Evolutionary conservation across 2,888 invertebrate species (phyloP).

Genomic region (Limenitis arthemis): DNA sequence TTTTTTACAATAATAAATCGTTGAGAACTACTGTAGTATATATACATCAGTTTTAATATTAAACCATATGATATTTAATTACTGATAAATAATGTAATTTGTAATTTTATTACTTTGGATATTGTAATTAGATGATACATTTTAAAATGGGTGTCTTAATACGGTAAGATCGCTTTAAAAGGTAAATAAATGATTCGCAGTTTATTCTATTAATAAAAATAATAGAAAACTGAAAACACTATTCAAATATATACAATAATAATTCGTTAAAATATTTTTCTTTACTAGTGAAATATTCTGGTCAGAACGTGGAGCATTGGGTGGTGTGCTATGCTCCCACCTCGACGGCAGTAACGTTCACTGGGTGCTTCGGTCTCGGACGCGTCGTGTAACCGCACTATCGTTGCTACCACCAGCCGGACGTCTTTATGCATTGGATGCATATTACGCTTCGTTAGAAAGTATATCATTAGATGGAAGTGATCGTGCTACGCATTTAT

Average conservation of each 20-base stretch:
- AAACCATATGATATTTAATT: too few species aligned
- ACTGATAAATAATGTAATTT: too few species aligned
- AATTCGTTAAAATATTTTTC: not conserved
- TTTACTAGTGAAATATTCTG: constrained; percentile 77
- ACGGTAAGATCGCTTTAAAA: too few species aligned
- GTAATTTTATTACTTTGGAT: too few species aligned
- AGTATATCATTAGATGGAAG: constrained; percentile 78
- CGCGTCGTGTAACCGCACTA: constrained; percentile 83
- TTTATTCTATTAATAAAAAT: too few species aligned
- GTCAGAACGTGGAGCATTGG: constrained; percentile 77
- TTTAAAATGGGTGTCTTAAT: too few species aligned
- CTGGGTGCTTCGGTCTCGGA: constrained; percentile 71
- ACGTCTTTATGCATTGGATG: constrained; percentile 89
- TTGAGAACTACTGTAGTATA: not conserved
- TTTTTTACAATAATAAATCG: not conserved
- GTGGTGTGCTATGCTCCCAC: constrained; percentile 75
- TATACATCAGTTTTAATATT: too few species aligned
- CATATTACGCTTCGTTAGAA: constrained; percentile 81
- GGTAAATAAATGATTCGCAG: too few species aligned
- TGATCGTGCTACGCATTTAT: constrained; percentile 60
- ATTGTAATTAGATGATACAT: too few species aligned
- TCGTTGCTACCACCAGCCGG: constrained; percentile 81
- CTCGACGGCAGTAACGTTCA: constrained; percentile 74
- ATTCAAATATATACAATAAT: too few species aligned
- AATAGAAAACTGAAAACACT: too few species aligned